Conservation (phyloP, 1,140 invertebrate species). For the Bombus superbus region DNA sequence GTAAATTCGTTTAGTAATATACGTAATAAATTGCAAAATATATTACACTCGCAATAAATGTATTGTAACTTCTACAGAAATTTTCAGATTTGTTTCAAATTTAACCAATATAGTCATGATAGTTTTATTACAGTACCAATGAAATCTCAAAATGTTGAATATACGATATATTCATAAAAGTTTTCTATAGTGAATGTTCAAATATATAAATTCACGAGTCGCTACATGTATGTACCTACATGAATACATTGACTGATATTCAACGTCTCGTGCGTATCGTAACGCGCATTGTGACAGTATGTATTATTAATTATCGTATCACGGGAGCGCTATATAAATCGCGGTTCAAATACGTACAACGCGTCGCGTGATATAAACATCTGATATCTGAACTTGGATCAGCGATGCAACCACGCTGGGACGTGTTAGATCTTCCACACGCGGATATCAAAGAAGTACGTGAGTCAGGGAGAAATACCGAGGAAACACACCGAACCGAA, state of each 20-base stretch:
- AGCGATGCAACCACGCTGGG: neutral
- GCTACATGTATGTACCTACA: too few relatives aligned
- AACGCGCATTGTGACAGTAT: neutral
- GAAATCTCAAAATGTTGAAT: too few relatives aligned
- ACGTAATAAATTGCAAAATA: too few relatives aligned
- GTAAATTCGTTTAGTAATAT: too few relatives aligned
- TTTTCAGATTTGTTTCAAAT: too few relatives aligned
- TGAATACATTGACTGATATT: neutral
- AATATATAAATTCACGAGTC: neutral
- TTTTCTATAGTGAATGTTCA: neutral
- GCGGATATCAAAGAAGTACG: neutral
- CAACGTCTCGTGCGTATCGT: neutral
- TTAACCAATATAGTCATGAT: too few relatives aligned
- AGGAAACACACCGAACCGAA: constrained; percentile 13
- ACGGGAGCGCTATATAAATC: constrained; percentile 11
- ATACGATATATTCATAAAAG: too few relatives aligned
- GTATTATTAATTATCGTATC: constrained; percentile 21
- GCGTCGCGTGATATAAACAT: constrained; percentile 34
- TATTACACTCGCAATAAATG: too few relatives aligned
- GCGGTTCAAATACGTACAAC: neutral
- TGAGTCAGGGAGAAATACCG: constrained; percentile 2
- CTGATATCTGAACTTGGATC: constrained; percentile 26
- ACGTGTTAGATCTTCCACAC: constrained; percentile 35
- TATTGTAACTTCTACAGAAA: too few relatives aligned
- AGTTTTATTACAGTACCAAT: too few relatives aligned